A percentile compares a stretch with the other conserved stretches of the same genome.
phyloP scores from a whole-genome alignment of 2,797 vertebrate species.

The Cynopterus sphinx region DNA sequence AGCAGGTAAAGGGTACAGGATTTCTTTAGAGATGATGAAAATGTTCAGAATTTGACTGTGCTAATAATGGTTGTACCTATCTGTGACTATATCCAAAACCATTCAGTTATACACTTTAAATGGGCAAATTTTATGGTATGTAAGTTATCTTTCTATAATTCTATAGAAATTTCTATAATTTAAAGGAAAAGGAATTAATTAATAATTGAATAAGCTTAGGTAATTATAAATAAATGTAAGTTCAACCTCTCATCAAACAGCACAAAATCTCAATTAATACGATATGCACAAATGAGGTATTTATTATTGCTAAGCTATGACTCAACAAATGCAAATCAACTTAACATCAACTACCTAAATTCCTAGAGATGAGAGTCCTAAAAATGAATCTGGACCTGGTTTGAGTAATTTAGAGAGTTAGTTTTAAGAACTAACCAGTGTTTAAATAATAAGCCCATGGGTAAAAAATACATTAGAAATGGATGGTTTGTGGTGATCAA shows the following conservation, averaged over 20 bases:
- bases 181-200: not conserved
- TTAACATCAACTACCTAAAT: not conserved
- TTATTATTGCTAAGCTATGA: not conserved
- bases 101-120: not conserved
- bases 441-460: not conserved
- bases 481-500: not conserved
- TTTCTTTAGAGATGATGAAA: not conserved
- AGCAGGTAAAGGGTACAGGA: not conserved
- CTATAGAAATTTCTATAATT: not conserved
- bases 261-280: constrained; percentile 11
- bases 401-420: not conserved
- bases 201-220: constrained; percentile 3
- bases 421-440: not conserved
- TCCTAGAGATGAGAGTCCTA: not conserved
- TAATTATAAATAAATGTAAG: not conserved
- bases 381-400: not conserved
- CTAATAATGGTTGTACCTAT: not conserved
- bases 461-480: not conserved
- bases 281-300: not conserved
- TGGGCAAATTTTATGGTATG: not conserved
- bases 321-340: not conserved
- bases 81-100: not conserved
- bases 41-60: constrained; percentile 5
- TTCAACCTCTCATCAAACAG: not conserved
- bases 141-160: not conserved